Percentiles rank a stretch among this genome's conserved stretches.
Conservation (phyloP, 2,888 invertebrate species). For the Ellobium chinense region DNA sequence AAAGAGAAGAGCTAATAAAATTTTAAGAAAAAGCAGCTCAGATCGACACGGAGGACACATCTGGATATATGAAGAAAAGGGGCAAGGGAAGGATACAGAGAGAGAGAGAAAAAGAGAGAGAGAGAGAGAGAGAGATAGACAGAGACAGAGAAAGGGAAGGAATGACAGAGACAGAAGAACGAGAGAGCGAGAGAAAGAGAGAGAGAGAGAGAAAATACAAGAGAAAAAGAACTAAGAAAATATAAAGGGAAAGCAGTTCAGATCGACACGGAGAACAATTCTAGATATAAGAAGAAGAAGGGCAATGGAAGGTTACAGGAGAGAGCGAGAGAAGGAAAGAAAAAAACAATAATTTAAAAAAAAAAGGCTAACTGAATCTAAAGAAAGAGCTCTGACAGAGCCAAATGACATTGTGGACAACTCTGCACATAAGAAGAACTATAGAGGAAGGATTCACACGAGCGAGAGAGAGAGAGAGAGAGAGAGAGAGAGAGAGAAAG, state of each 20-base stretch:
- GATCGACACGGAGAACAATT: no score
- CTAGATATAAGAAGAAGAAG: neutral
- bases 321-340: neutral
- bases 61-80: no score
- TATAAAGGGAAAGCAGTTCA: neutral
- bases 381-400: no score
- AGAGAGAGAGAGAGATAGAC: neutral
- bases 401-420: no score
- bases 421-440: neutral
- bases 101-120: neutral
- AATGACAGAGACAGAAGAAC: neutral
- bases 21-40: no score
- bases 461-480: neutral
- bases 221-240: neutral
- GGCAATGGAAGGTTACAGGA: neutral
- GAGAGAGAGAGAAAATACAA: neutral
- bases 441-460: neutral
- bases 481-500: neutral
- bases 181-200: neutral
- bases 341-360: no score
- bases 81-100: no score
- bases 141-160: neutral
- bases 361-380: no score
- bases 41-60: no score
- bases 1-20: no score